Percentiles rank a stretch among this genome's conserved stretches.
Evolutionary conservation across 2,888 invertebrate genomes (phyloP).

Genomic region (Tetheella fluctuosa): DNA sequence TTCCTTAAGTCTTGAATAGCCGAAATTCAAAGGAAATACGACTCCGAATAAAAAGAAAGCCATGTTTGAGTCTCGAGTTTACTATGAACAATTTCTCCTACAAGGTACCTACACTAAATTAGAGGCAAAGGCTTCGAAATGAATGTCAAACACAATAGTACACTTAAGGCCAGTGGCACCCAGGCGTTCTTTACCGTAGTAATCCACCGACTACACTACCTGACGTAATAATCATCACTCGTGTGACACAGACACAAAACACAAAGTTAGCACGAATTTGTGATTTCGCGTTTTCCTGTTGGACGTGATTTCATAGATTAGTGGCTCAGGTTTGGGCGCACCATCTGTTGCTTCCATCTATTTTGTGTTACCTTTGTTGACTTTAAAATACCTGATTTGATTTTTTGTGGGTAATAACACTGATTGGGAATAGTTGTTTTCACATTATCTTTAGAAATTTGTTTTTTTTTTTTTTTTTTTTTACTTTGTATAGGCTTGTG

Average conservation of each 20-base stretch:
- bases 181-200: constrained; percentile 3
- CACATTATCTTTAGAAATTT: no score
- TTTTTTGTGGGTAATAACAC: no score
- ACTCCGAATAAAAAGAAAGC: no score
- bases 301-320: constrained; percentile 26
- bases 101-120: no score
- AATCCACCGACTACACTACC: neutral
- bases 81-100: no score
- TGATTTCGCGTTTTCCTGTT: neutral
- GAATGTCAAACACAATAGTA: neutral
- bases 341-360: constrained; percentile 24
- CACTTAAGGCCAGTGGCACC: neutral
- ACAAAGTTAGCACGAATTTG: constrained; percentile 8
- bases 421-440: no score
- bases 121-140: neutral
- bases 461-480: no score
- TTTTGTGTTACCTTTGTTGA: neutral
- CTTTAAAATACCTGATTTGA: no score
- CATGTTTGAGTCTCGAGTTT: no score
- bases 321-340: constrained; percentile 16
- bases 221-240: neutral
- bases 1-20: no score
- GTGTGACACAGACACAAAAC: neutral
- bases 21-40: no score
- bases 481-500: no score